A percentile compares a stretch with the other conserved stretches of the same genome.
Evolutionary conservation across 92 coral and sea anemone species (phyloP).

Genomic region (Phymanthus crucifer): DNA sequence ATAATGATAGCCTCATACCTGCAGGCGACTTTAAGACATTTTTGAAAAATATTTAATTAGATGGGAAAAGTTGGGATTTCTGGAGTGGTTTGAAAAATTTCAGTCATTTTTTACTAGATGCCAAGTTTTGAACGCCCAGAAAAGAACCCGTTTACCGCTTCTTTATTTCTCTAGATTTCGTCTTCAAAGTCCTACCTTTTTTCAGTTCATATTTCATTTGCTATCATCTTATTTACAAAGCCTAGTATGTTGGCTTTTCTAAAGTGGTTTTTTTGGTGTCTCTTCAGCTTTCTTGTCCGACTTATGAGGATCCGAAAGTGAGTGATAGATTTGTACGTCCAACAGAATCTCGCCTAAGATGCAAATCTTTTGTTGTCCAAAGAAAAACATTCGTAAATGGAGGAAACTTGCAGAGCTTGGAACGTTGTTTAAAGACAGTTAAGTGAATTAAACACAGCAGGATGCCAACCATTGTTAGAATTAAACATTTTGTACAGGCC

Average conservation of each 20-base stretch:
- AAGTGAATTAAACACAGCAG: not conserved
- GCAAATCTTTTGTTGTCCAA: not conserved
- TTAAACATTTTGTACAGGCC: not conserved
- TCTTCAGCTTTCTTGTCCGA: too few species aligned
- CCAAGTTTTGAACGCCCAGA: too few species aligned
- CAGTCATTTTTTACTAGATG: too few species aligned
- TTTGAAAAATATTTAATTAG: not conserved
- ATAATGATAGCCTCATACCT: not conserved
- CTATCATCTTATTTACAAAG: too few species aligned
- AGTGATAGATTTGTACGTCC: not conserved
- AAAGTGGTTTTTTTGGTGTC: too few species aligned
- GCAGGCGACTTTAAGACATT: not conserved
- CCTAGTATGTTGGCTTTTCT: too few species aligned
- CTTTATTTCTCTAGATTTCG: too few species aligned
- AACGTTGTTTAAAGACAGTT: not conserved
- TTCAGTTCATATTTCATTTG: too few species aligned
- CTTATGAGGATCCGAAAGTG: not conserved
- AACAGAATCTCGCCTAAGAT: not conserved
- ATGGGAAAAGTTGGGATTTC: not conserved
- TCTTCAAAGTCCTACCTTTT: too few species aligned
- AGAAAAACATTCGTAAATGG: not conserved
- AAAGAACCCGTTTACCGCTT: too few species aligned
- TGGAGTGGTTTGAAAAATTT: too few species aligned
- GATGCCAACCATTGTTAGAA: not conserved
- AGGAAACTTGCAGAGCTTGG: not conserved